Evolutionary conservation across 2,888 invertebrate species (phyloP), one percentile per base, ranked within the genome.

Genomic region (Drosophila sordidapex): DNA sequence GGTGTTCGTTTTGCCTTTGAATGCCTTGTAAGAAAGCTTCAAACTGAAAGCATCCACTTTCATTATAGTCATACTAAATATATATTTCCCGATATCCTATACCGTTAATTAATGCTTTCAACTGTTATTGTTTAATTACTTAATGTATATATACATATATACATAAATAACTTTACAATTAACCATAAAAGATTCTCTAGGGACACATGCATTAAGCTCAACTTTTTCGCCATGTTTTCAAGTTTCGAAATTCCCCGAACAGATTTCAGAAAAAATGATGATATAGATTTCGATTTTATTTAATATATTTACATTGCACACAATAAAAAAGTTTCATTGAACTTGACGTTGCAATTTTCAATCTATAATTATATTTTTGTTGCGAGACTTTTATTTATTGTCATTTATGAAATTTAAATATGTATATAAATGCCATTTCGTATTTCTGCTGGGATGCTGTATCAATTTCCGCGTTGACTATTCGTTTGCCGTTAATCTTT

Each of bases 381-480:
- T 43, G 33, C 38, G 21, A 27, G 25, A 35, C 10, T 43, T 48
- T 51, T 58, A 43, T 15, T 46, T 60, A 11, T 31, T 35, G 52
- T 8, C 13, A 33, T 52, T 71, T 61, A 6, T 29, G 5, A 7
- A 48, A 43, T 59, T 54, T 33, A 4, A 27, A 46, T 49, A 49
- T 54, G 27, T 46, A 56, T 52, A 15, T 56, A 49, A 31, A 27
- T 11, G 18, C 0, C 35, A 18, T 31, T 52, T 46, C 15, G 8
- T 4, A 25, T 25, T 27, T 56, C 35, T 49, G 38, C 18, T 27
- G 52, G 36, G 53, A 58, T 71, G 61, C 46, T 66, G 61, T 70
- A 81, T 76, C 68, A 66, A 70, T 83, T 82, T 82, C 82, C 82
- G 82, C 81, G 65, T 81, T 74, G 73, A 67, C 76, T 70, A 78